Evolutionary conservation across 35 echinoderm and acorn worm genomes (phyloP).

Genomic region (Strongylocentrotus purpuratus): DNA sequence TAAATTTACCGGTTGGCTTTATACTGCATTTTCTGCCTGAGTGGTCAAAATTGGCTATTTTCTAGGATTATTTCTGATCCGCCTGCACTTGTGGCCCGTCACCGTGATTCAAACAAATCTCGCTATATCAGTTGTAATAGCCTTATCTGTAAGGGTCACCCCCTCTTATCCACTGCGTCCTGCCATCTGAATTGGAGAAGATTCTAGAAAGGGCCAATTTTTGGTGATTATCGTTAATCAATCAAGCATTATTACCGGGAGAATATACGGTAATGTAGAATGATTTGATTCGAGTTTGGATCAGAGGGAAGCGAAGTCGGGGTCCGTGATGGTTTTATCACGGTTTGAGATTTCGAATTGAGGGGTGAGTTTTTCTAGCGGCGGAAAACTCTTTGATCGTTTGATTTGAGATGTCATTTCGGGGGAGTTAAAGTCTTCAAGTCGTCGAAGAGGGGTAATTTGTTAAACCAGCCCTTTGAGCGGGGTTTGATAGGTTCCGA

Average conservation of each 20-base stretch:
- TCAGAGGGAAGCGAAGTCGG: background rate
- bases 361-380: background rate
- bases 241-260: background rate
- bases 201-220: background rate
- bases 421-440: background rate
- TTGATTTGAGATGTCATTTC: background rate
- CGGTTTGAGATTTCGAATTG: background rate
- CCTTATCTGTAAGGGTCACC: background rate
- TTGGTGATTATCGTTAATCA: conserved; percentile 12
- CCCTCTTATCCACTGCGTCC: background rate
- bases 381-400: background rate
- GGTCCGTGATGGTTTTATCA: background rate
- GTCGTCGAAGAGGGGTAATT: background rate
- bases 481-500: background rate
- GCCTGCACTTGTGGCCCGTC: background rate
- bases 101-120: background rate
- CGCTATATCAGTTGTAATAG: background rate
- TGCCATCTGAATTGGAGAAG: background rate
- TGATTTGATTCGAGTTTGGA: background rate
- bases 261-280: conserved; percentile 1
- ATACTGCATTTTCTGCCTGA: background rate
- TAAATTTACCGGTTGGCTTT: background rate
- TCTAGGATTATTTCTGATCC: background rate
- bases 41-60: background rate
- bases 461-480: background rate